Evolutionary conservation across 1,140 invertebrate species (phyloP).

Genomic region (Drepana arcuata): DNA sequence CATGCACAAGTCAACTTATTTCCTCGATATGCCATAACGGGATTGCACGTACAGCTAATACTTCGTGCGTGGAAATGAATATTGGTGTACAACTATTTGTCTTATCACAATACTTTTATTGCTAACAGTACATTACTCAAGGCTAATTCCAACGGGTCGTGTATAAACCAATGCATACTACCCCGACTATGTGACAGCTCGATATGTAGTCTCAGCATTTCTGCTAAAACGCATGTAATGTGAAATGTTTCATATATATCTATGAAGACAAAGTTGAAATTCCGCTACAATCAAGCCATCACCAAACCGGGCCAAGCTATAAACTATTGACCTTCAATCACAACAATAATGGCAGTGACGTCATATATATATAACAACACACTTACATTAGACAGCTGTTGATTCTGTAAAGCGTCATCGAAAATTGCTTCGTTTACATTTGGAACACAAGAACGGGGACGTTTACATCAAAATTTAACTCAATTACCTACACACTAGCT

Average conservation of each 20-base stretch:
- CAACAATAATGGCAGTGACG: conserved; percentile 52
- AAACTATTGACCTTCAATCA: conserved; percentile 19
- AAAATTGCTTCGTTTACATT: conserved; percentile 16
- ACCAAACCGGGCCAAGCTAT: neutral
- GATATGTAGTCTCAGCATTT: no score
- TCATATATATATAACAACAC: conserved; percentile 8
- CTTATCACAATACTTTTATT: conserved; percentile 65
- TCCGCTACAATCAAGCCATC: neutral
- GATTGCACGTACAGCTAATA: conserved; percentile 24
- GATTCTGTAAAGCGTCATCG: conserved; percentile 31
- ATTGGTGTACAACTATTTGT: conserved; percentile 21
- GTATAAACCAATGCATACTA: neutral
- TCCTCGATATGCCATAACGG: no score
- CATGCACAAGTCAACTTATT: no score
- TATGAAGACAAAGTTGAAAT: neutral
- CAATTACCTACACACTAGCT: conserved; percentile 24
- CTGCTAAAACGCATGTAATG: no score
- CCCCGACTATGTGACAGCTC: no score
- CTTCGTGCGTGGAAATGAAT: conserved; percentile 45
- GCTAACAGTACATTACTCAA: conserved; percentile 43
- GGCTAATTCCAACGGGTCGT: conserved; percentile 6
- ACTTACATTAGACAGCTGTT: conserved; percentile 36
- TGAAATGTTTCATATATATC: neutral
- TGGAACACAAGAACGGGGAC: conserved; percentile 20
- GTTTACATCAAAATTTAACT: conserved; percentile 31